Percentiles rank a stretch among this genome's conserved stretches.
phyloP scores from a whole-genome alignment of 2,888 invertebrate genomes.

The Odontothrips loti region DNA sequence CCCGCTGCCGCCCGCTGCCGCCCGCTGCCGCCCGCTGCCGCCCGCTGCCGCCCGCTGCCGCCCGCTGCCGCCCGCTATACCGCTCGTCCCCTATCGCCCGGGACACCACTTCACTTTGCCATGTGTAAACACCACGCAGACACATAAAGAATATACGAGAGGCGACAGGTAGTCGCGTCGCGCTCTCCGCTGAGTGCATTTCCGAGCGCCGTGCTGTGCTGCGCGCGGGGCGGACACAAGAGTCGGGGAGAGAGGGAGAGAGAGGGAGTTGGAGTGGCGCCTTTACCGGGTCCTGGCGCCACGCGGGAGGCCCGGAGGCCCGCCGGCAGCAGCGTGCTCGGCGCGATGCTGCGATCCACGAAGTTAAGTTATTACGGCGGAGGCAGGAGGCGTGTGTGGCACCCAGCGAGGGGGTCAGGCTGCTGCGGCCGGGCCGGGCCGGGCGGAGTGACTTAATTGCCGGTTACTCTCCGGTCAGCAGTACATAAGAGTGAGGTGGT shows the following conservation, averaged over 20 bases:
- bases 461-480: background rate
- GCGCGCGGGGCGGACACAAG: too few relatives aligned
- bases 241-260: background rate
- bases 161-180: background rate
- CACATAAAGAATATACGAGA: conserved; percentile 1
- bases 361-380: background rate
- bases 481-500: too few relatives aligned
- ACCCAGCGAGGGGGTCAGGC: too few relatives aligned
- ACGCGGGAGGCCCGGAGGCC: background rate
- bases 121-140: background rate
- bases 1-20: too few relatives aligned
- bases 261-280: background rate
- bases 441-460: background rate
- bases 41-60: too few relatives aligned
- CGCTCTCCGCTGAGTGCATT: background rate
- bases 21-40: too few relatives aligned
- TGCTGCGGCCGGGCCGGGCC: background rate
- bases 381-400: too few relatives aligned
- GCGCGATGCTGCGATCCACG: background rate
- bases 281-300: background rate
- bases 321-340: background rate
- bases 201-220: too few relatives aligned
- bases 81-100: background rate
- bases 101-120: background rate
- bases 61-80: too few relatives aligned